Percentiles rank a stretch among this genome's conserved stretches.
Conservation (phyloP, 2,888 invertebrate species). For the Flexamia atlantica region DNA sequence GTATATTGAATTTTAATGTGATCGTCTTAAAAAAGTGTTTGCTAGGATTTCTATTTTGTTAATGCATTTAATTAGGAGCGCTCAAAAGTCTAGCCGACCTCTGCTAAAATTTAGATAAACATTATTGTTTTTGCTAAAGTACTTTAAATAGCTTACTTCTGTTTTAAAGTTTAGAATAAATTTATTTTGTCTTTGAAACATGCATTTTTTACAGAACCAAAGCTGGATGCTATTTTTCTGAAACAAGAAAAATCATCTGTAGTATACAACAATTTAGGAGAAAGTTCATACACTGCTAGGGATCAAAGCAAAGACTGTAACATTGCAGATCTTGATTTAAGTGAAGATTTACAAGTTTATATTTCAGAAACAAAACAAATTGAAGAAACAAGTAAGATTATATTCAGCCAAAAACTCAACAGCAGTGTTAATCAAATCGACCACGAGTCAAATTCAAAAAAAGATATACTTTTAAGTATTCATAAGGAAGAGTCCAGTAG, state of each 20-base stretch:
- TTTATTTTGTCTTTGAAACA: background rate
- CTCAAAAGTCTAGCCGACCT: too few species aligned
- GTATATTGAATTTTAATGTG: too few species aligned
- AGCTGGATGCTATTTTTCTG: conserved; percentile 27
- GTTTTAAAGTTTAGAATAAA: too few species aligned
- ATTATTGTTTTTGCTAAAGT: too few species aligned
- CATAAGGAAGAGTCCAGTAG: background rate
- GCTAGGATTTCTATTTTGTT: too few species aligned
- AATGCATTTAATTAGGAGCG: too few species aligned
- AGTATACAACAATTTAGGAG: background rate
- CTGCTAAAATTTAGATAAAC: too few species aligned
- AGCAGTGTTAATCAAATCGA: background rate
- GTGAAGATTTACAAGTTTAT: background rate
- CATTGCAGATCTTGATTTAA: background rate
- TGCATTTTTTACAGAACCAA: conserved; percentile 41
- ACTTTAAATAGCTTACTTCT: too few species aligned
- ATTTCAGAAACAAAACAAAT: too few species aligned
- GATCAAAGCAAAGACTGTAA: background rate
- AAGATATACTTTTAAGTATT: background rate
- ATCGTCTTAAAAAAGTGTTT: too few species aligned
- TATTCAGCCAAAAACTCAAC: too few species aligned
- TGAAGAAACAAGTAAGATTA: too few species aligned
- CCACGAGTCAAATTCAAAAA: background rate
- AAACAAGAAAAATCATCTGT: conserved; percentile 15
- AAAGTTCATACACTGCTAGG: background rate